These are phyloP conservation scores for Ptilorrhoa leucosticta DNA, from an alignment of 2,113 vertebrate genomes.

Conservation along the genomic window DNA sequence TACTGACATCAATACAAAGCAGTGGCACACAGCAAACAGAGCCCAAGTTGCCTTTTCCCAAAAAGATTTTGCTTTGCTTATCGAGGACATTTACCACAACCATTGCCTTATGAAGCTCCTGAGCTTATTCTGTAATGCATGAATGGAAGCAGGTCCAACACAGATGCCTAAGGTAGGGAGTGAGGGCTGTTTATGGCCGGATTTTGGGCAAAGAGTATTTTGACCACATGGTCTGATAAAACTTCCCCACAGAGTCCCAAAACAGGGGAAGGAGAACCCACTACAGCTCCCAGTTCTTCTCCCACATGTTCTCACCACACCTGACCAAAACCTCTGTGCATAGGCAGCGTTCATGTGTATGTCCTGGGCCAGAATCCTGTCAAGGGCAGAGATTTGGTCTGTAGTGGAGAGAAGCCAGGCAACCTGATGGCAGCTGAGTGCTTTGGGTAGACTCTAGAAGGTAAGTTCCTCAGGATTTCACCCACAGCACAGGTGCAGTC, in stretches of 20 bases:
- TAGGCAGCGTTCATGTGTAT: rapidly evolving
- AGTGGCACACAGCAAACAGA: neutral
- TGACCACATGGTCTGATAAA: rapidly evolving
- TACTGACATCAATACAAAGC: neutral
- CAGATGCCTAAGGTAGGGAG: rapidly evolving
- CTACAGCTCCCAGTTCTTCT: neutral
- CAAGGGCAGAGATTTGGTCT: neutral
- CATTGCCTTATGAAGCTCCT: neutral
- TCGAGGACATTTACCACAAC: neutral
- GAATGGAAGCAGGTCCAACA: neutral
- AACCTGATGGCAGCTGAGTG: neutral
- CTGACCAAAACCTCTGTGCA: neutral
- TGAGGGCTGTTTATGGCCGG: neutral
- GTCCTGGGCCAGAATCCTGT: neutral
- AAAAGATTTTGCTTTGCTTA: neutral
- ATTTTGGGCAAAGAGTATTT: neutral
- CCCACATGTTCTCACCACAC: neutral
- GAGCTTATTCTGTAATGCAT: neutral
- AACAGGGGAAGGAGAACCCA: neutral
- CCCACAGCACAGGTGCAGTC: neutral
- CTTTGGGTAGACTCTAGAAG: neutral
- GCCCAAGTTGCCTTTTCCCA: neutral
- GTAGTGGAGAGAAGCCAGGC: neutral
- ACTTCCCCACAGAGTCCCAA: neutral
- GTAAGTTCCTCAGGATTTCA: neutral